These are phyloP conservation scores for Myodes glareolus DNA, from an alignment of 2,113 vertebrate species.

Conservation along the genomic window DNA sequence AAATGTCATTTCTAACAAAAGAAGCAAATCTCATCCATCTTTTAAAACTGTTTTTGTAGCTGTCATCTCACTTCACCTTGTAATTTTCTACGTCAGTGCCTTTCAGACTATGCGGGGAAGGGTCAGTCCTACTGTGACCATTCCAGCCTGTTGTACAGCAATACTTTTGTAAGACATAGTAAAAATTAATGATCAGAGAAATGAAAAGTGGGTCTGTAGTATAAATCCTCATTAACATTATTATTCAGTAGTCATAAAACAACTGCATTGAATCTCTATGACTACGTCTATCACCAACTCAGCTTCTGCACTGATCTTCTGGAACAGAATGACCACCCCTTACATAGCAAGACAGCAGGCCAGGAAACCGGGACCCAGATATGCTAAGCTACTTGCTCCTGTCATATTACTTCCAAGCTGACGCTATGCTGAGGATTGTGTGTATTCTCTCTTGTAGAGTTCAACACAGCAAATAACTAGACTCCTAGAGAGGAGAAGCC, in stretches of 20 bases:
- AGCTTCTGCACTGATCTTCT: background rate
- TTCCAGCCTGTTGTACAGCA: background rate
- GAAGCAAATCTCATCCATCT: background rate
- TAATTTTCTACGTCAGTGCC: background rate
- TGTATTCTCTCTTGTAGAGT: background rate
- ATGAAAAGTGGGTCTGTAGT: background rate
- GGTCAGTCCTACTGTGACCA: background rate
- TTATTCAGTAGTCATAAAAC: background rate
- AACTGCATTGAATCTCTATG: background rate
- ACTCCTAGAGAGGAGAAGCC: background rate
- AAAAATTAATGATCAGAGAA: conserved; percentile 25
- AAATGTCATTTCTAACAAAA: background rate
- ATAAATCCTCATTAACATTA: background rate
- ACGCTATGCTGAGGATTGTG: accelerated
- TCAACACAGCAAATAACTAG: background rate
- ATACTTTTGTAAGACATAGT: background rate
- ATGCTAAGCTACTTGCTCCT: background rate
- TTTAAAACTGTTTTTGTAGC: background rate
- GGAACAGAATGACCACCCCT: background rate
- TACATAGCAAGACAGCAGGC: background rate
- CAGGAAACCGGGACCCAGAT: background rate
- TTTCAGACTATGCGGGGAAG: background rate
- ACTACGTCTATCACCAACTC: background rate
- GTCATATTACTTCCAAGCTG: background rate
- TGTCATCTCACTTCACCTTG: background rate